Evolutionary conservation across 2,797 vertebrate species (phyloP), one percentile per base, ranked within the genome.

Genomic region (Triplophysa bombifrons): DNA sequence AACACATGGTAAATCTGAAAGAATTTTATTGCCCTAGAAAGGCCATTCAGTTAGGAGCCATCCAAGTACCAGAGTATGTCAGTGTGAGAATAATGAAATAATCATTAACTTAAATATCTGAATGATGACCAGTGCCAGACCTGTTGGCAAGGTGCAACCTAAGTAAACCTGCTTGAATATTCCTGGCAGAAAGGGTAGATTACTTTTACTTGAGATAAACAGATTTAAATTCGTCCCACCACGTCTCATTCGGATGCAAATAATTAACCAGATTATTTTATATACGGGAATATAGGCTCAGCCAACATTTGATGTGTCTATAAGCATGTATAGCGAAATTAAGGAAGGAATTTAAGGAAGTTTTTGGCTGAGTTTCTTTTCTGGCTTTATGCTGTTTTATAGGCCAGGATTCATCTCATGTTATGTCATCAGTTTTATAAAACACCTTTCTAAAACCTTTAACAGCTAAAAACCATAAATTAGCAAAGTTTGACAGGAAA

Each of bases 11-110:
- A 25, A 2, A 51, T 61, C 48, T 51, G 14, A 44, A 77, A 61
- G 19, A 2, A 3, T 50, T 69, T 70, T 70, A 61, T 61, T 51
- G 14, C 66, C 70, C 67, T 77, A 67, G 44, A 77, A 77, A 77
- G 67, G 55, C 65, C 25, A 69, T 50, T 25, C 55, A 70, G 60
- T 70, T 82, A 77, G 78, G 48, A 55, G 66, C 65, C 41, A 70
- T 61, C 55, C 66, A 77, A 61, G 44, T 61, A 44, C n/a, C 55
- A 69, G 46, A 51, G 50, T 51, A 51, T 17, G 50, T 61, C 55
- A 61, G 25, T 38, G 56, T 69, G n/a, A 77, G 25, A 77, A 70
- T 51, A 46, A 70, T 70, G 55, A 61, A 77, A 50, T 50, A 70
- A 70, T 41, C 56, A 77, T 70, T 50, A 50, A 30, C 53, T 77